Evolutionary conservation across 2,888 invertebrate species (phyloP).

Genomic region (Busseola fusca): DNA sequence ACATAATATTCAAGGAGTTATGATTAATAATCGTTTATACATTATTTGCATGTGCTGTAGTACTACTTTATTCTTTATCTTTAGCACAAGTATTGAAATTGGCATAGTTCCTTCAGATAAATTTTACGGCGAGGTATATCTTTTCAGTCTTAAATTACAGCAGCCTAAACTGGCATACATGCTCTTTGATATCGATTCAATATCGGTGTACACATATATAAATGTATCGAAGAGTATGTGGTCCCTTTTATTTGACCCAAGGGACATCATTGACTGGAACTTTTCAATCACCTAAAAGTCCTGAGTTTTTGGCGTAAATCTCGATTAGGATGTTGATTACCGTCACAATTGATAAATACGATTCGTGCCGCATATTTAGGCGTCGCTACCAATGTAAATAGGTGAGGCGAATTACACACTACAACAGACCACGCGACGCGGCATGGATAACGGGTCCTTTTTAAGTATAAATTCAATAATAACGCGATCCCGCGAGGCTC

Average conservation of each 20-base stretch:
- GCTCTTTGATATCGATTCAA: conserved; percentile 3
- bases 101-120: not conserved
- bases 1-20: not conserved
- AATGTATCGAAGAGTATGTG: not conserved
- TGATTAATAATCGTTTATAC: not conserved
- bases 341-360: not conserved
- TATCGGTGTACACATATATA: conserved; percentile 2
- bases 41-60: not conserved
- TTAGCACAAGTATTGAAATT: not conserved
- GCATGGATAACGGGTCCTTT: too few species aligned
- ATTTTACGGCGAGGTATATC: not conserved
- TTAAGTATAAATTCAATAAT: not conserved
- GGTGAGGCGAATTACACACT: not conserved
- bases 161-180: not conserved
- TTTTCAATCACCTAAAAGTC: conserved; percentile 28
- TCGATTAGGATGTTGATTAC: not conserved
- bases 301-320: not conserved
- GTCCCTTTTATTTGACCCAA: conserved; percentile 21
- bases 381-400: not conserved
- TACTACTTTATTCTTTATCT: too few species aligned
- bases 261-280: conserved; percentile 27
- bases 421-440: not conserved
- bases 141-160: not conserved
- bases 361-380: not conserved
- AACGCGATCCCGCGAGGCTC: not conserved